Evolutionary conservation across 2,888 invertebrate species (phyloP).

Genomic region (Ophion obscuratus): DNA sequence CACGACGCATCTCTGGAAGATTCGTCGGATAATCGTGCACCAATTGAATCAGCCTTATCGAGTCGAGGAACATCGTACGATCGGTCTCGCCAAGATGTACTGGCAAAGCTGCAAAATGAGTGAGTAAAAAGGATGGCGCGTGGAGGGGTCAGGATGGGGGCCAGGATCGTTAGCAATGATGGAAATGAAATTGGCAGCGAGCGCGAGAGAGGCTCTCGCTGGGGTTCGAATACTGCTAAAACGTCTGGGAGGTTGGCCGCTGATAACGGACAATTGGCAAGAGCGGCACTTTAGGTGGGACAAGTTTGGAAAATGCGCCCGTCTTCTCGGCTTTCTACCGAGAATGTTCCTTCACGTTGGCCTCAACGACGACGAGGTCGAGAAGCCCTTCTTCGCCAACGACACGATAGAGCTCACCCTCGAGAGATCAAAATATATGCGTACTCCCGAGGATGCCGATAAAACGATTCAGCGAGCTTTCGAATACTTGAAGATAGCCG

Average conservation of each 20-base stretch:
- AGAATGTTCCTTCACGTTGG: conserved; percentile 70
- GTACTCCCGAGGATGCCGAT: conserved; percentile 39
- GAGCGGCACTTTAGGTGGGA: conserved; percentile 67
- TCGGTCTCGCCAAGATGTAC: conserved; percentile 67
- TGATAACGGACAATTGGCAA: conserved; percentile 67
- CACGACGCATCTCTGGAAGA: conserved; percentile 54
- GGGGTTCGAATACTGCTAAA: conserved; percentile 65
- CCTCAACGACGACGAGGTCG: conserved; percentile 68
- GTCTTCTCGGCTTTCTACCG: conserved; percentile 69
- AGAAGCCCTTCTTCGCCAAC: conserved; percentile 64
- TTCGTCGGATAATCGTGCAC: conserved; percentile 55
- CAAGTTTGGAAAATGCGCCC: conserved; percentile 69
- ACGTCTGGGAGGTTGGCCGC: conserved; percentile 69
- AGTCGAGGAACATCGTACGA: conserved; percentile 61
- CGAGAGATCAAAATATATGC: conserved; percentile 62
- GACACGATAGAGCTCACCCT: conserved; percentile 68
- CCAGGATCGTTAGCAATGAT: not conserved
- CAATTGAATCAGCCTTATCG: conserved; percentile 58
- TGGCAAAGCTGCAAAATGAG: conserved; percentile 70
- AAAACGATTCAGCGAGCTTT: conserved; percentile 41
- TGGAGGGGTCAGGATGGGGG: too few species aligned
- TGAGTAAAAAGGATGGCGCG: conserved; percentile 27
- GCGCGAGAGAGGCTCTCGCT: conserved; percentile 59
- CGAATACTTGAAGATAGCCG: conserved; percentile 63
- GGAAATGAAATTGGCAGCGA: conserved; percentile 27